phyloP scores from a whole-genome alignment of 2,113 vertebrate genomes.

The Coryphaenoides rupestris region DNA sequence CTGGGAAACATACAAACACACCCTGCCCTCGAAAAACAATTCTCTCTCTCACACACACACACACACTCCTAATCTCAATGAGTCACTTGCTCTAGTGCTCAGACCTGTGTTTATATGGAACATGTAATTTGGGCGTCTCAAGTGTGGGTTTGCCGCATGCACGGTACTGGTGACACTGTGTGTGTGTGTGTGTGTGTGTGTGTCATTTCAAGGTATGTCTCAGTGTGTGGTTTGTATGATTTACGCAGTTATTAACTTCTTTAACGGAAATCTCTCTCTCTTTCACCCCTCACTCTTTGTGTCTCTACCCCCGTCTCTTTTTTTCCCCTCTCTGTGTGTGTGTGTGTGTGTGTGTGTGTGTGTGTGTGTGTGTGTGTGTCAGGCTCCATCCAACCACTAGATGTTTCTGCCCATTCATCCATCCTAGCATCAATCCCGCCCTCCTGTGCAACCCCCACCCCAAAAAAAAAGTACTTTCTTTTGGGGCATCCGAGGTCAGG shows the following conservation, averaged over 20 bases:
- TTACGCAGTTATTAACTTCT: too few species aligned
- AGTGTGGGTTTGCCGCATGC: constrained; percentile 22
- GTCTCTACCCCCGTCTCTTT: background rate
- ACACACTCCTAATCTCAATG: constrained; percentile 46
- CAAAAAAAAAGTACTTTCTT: too few species aligned
- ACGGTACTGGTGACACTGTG: constrained; percentile 4
- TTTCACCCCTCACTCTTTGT: background rate
- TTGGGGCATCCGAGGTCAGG: too few species aligned
- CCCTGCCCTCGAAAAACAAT: constrained; percentile 56
- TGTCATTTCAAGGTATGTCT: background rate
- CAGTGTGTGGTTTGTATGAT: too few species aligned
- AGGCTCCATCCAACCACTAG: too few species aligned
- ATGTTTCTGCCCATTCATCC: too few species aligned
- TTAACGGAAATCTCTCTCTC: background rate
- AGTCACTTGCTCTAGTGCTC: constrained; percentile 49
- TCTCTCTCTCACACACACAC: constrained; percentile 42
- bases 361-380: too few species aligned
- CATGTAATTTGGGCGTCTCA: constrained; percentile 46
- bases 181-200: constrained; percentile 17
- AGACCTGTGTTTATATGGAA: constrained; percentile 37
- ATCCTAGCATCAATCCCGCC: too few species aligned
- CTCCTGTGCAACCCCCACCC: too few species aligned
- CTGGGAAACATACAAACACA: constrained; percentile 48
- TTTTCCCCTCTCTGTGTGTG: background rate
- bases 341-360: background rate